Percentiles rank a stretch among this genome's conserved stretches.
phyloP scores from a whole-genome alignment of 2,797 vertebrate species.

The Benthosema pterotum region DNA sequence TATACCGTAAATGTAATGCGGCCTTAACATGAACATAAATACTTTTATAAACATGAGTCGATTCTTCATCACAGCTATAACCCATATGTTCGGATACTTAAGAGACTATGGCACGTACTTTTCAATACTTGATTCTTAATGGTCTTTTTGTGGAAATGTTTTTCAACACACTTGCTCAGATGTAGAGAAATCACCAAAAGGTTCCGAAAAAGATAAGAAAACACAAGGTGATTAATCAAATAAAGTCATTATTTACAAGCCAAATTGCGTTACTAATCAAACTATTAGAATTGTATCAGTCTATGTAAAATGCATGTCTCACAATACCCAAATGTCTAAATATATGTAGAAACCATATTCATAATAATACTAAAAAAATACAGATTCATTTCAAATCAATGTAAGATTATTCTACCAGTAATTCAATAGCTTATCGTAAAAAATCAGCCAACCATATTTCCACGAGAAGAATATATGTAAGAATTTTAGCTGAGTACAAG shows the following conservation, averaged over 20 bases:
- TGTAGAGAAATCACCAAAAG: not conserved
- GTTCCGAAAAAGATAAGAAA: conserved; percentile 1
- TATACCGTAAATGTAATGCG: conserved; percentile 31
- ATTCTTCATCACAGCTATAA: conserved; percentile 10
- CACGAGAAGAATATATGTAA: conserved; percentile 34
- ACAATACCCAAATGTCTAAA: no score
- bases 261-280: no score
- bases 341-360: not conserved
- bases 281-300: no score
- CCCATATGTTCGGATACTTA: conserved; percentile 2
- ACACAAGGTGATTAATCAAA: conserved; percentile 8
- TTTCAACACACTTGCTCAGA: not conserved
- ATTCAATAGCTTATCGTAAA: conserved; percentile 33
- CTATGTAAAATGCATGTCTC: no score
- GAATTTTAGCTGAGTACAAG: conserved; percentile 53
- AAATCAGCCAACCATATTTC: conserved; percentile 43
- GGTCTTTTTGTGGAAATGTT: not conserved
- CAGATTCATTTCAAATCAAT: conserved; percentile 9
- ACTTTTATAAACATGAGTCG: not conserved
- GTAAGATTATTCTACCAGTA: conserved; percentile 34
- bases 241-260: no score
- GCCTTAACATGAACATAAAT: conserved; percentile 20
- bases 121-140: not conserved
- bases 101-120: not conserved
- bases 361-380: conserved; percentile 19